Conservation (phyloP, 2,113 vertebrate species). For the Cinclus cinclus region DNA sequence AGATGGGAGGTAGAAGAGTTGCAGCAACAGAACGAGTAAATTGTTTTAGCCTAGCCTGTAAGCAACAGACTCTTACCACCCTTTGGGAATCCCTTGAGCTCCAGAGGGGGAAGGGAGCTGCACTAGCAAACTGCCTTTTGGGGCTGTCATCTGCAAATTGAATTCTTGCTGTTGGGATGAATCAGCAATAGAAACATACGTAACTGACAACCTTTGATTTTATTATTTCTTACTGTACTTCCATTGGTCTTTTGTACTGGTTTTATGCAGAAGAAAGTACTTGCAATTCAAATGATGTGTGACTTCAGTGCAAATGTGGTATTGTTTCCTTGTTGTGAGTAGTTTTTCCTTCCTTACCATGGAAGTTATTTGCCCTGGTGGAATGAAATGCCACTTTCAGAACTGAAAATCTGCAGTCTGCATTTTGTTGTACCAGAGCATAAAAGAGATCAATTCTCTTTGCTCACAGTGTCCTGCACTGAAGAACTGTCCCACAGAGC, state of each 20-base stretch:
- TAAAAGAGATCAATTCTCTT: background rate
- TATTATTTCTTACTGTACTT: background rate
- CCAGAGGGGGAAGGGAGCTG: background rate
- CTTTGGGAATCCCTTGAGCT: background rate
- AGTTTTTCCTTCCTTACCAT: background rate
- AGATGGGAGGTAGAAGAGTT: background rate
- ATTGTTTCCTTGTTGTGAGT: background rate
- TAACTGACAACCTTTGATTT: background rate
- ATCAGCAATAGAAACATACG: background rate
- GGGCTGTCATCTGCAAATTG: slow-evolving; percentile 13
- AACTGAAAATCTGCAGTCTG: background rate
- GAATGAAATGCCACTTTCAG: background rate
- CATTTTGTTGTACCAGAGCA: background rate
- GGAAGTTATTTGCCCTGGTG: background rate
- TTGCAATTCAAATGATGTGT: background rate
- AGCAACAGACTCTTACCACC: background rate
- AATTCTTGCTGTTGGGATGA: slow-evolving; percentile 25
- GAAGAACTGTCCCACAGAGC: background rate
- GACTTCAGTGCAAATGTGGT: background rate
- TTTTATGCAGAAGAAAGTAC: background rate
- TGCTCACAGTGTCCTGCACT: background rate
- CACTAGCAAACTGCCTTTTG: background rate
- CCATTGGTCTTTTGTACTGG: background rate
- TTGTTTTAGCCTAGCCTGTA: background rate
- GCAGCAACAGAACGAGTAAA: background rate